These are phyloP conservation scores for Hylaea fasciaria DNA, from an alignment of 2,888 invertebrate species.

Conservation along the genomic window DNA sequence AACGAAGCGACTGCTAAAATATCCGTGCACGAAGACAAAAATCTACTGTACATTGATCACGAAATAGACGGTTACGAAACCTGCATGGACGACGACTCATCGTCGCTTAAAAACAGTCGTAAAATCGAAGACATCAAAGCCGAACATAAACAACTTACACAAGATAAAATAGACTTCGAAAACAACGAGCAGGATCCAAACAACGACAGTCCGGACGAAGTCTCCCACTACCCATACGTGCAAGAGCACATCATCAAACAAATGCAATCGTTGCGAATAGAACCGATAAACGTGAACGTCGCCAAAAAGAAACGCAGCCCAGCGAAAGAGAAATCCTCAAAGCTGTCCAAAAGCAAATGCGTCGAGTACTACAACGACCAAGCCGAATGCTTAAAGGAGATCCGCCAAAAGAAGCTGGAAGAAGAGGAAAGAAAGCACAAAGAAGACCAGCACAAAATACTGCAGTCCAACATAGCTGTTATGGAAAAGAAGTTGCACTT, in stretches of 20 bases:
- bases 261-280: slow-evolving; percentile 79
- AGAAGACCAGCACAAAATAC: slow-evolving; percentile 68
- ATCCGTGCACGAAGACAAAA: slow-evolving; percentile 70
- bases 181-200: slow-evolving; percentile 72
- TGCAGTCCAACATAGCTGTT: slow-evolving; percentile 64
- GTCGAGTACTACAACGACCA: slow-evolving; percentile 87
- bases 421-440: slow-evolving; percentile 71
- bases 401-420: slow-evolving; percentile 68
- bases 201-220: slow-evolving; percentile 60
- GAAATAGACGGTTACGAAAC: slow-evolving; percentile 86
- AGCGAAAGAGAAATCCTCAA: slow-evolving; percentile 45
- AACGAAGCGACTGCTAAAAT: slow-evolving; percentile 64
- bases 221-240: slow-evolving; percentile 69
- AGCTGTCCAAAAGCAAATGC: slow-evolving; percentile 72
- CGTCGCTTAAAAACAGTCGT: slow-evolving; percentile 71
- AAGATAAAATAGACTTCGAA: slow-evolving; percentile 67
- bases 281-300: slow-evolving; percentile 75
- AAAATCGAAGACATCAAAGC: slow-evolving; percentile 77
- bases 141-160: slow-evolving; percentile 74
- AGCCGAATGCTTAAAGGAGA: slow-evolving; percentile 85
- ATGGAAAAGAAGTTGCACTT: slow-evolving; percentile 66
- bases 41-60: slow-evolving; percentile 78
- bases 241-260: slow-evolving; percentile 81
- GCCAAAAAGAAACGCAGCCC: slow-evolving; percentile 69
- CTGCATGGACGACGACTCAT: slow-evolving; percentile 85